Conservation (phyloP, 2,888 invertebrate species). For the Morpho helenor region DNA sequence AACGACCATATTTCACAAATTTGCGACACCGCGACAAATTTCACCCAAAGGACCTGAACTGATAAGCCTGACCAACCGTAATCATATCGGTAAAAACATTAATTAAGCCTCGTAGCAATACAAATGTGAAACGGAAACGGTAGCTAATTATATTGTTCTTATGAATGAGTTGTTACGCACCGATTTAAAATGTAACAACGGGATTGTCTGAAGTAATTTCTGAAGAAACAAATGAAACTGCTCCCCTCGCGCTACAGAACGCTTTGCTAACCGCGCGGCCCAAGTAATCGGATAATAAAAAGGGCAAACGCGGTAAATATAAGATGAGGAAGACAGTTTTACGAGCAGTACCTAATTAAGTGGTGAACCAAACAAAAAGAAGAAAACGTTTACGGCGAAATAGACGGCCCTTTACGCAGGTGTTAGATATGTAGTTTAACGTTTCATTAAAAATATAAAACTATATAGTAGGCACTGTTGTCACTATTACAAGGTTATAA, state of each 20-base stretch:
- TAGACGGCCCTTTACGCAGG: slow-evolving; percentile 32
- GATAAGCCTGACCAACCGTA: slow-evolving; percentile 67
- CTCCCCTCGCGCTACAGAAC: slow-evolving; percentile 71
- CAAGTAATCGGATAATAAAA: slow-evolving; percentile 80
- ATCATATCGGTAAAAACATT: slow-evolving; percentile 70
- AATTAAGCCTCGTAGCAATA: slow-evolving; percentile 61
- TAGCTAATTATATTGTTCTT: slow-evolving; percentile 57
- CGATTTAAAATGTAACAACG: slow-evolving; percentile 38
- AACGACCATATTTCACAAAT: slow-evolving; percentile 33
- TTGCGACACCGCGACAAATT: slow-evolving; percentile 36
- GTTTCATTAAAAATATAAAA: neutral
- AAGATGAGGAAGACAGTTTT: slow-evolving; percentile 80
- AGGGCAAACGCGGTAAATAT: slow-evolving; percentile 80
- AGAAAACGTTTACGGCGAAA: slow-evolving; percentile 63
- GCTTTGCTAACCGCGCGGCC: slow-evolving; percentile 75
- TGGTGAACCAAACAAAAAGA: slow-evolving; percentile 73
- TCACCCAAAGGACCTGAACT: slow-evolving; percentile 56
- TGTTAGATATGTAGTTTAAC: slow-evolving; percentile 34
- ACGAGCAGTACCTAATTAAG: slow-evolving; percentile 79
- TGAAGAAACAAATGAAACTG: slow-evolving; percentile 77
- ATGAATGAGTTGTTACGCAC: slow-evolving; percentile 40
- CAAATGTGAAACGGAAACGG: slow-evolving; percentile 55
- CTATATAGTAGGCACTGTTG: neutral
- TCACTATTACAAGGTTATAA: too few relatives aligned
- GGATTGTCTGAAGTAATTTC: slow-evolving; percentile 71